A percentile compares a stretch with the other conserved stretches of the same genome.
These are phyloP conservation scores for Oxyruncus cristatus DNA, from an alignment of 2,113 vertebrate genomes.

Conservation along the genomic window DNA sequence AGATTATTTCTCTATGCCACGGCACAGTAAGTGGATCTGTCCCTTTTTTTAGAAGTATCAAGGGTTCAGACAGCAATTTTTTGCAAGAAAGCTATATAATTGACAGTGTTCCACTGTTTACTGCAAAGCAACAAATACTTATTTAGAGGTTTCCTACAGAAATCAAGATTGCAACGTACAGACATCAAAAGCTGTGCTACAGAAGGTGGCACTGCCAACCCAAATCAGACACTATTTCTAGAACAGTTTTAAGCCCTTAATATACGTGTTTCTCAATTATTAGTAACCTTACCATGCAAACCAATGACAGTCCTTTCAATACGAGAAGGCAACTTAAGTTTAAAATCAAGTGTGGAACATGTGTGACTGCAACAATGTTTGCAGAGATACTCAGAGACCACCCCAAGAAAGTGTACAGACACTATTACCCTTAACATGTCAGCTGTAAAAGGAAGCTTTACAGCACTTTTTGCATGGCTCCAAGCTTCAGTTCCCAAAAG, in stretches of 20 bases:
- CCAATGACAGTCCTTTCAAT: background rate
- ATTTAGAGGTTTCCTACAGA: background rate
- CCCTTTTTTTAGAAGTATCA: background rate
- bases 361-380: background rate
- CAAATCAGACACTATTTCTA: background rate
- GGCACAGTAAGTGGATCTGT: background rate
- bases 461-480: background rate
- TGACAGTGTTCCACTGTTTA: background rate
- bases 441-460: background rate
- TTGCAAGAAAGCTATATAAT: background rate
- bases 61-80: background rate
- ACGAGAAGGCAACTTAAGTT: background rate
- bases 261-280: background rate
- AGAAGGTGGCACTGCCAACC: background rate
- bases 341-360: background rate
- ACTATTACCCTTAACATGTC: background rate
- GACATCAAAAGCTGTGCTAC: background rate
- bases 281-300: background rate
- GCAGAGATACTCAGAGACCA: background rate
- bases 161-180: background rate
- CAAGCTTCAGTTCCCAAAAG: background rate
- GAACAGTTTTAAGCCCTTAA: background rate
- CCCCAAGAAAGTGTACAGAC: background rate
- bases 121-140: background rate
- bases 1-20: background rate